Evolutionary conservation across 2,113 vertebrate species (phyloP), one percentile per base, ranked within the genome.

Genomic region (Hydrolagus affinis): DNA sequence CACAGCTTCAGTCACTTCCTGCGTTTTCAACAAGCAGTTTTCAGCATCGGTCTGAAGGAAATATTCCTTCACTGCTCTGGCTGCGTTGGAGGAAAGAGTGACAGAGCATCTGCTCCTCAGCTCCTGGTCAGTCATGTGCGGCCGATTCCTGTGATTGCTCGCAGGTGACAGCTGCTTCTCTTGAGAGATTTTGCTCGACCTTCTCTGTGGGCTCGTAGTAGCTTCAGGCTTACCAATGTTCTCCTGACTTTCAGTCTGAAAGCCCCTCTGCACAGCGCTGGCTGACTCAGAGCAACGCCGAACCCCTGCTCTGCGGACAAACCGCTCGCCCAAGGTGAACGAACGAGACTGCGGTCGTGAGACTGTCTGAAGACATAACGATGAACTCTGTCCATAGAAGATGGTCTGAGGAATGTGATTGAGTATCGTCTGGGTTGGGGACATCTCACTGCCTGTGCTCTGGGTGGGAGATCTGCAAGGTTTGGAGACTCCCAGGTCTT

Each of bases 341-440:
- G 91, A 87, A 86, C 88, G 80, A 3, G 91, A 90, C 23, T 88
- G 91, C 71, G 89, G 86, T 70, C 88, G 90, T 76, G 89, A 88
- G 15, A 91, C 86, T 86, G 23, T 89, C 87, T 85, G 93, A 87
- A n/a, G 88, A 86, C 68, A 56, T 60, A 87, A 89, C 68, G 90
- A 88, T 73, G 87, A 28, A 8, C 86, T 91, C 78, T 94, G 93
- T 88, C 91, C 92, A 2, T 88, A 93, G 88, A 93, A 93, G 85
- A 94, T 88, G 7, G 90, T 90, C 87, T 88, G 89, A 1, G 93
- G 92, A 15, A 91, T 90, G 85, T 87, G 88, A 15, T 62, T 59
- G 0, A 32, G 62, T 1, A 70, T 74, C 25, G 85, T 68, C 72
- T 71, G 69, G 28, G 57, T 66, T 25, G 86, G 12, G 70, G 57